A percentile compares a stretch with the other conserved stretches of the same genome.
These are phyloP conservation scores for Brenthis daphne DNA, from an alignment of 2,888 invertebrate genomes.

Conservation along the genomic window DNA sequence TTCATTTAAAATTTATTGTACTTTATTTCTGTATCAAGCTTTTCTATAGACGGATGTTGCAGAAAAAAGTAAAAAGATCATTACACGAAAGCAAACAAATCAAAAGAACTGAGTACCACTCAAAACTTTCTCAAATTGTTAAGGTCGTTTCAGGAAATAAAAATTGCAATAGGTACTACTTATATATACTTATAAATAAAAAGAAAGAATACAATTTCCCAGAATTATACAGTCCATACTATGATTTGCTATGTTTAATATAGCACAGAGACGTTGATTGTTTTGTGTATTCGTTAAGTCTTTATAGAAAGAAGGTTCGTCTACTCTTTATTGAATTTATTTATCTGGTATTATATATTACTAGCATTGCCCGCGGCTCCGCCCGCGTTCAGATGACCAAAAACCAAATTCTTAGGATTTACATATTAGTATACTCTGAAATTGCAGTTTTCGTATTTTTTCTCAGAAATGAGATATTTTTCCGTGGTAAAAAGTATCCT, in stretches of 20 bases:
- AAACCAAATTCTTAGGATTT: too few relatives aligned
- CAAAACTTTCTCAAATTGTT: background rate
- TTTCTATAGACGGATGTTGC: too few relatives aligned
- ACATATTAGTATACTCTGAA: too few relatives aligned
- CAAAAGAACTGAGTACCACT: background rate
- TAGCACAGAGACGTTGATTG: conserved; percentile 4
- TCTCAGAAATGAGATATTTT: too few relatives aligned
- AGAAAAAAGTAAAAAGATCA: too few relatives aligned
- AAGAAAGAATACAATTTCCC: conserved; percentile 6
- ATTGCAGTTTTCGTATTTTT: too few relatives aligned
- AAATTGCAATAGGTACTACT: background rate
- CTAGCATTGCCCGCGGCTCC: too few relatives aligned
- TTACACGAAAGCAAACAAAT: background rate
- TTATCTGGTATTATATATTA: conserved; percentile 8
- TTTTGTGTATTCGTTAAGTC: conserved; percentile 9
- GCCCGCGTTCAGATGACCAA: too few relatives aligned
- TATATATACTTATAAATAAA: conserved; percentile 5
- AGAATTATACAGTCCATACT: conserved; percentile 4
- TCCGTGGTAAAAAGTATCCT: too few relatives aligned
- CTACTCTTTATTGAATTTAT: too few relatives aligned
- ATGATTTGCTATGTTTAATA: conserved; percentile 16
- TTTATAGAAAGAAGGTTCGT: background rate
- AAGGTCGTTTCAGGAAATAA: background rate
- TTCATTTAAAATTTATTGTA: too few relatives aligned
- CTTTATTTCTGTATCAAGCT: too few relatives aligned